These are phyloP conservation scores for Drosophila auraria DNA, from an alignment of 1,140 invertebrate species.

Conservation along the genomic window DNA sequence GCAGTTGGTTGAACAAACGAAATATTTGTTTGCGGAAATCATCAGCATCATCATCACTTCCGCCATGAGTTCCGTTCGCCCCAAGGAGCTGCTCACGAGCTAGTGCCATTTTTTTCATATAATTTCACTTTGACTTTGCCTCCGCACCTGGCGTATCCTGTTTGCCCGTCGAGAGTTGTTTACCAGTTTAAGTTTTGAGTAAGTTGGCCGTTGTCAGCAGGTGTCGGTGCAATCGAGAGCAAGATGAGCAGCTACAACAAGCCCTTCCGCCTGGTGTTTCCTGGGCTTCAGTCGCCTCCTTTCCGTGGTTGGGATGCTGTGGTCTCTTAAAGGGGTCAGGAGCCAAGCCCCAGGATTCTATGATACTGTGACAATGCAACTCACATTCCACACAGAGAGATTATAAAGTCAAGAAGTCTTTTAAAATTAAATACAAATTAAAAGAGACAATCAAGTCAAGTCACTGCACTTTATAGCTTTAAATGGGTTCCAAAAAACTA, in stretches of 20 bases:
- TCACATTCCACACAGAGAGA: neutral
- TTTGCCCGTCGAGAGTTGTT: conserved; percentile 22
- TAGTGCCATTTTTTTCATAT: conserved; percentile 36
- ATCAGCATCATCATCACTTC: conserved; percentile 76
- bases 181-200: conserved; percentile 30
- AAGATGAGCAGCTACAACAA: conserved; percentile 13
- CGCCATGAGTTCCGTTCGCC: conserved; percentile 47
- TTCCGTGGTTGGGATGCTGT: neutral
- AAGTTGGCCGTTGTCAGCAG: conserved; percentile 11
- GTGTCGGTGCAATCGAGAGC: conserved; percentile 20
- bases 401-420: neutral
- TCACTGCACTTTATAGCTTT: neutral
- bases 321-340: conserved; percentile 13
- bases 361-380: neutral
- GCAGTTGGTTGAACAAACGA: conserved; percentile 57
- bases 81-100: conserved; percentile 23
- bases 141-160: conserved; percentile 17
- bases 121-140: conserved; percentile 26
- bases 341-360: neutral
- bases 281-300: neutral
- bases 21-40: conserved; percentile 79
- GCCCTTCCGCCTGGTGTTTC: neutral
- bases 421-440: neutral
- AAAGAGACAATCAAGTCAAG: neutral
- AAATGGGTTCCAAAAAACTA: neutral